phyloP scores from a whole-genome alignment of 2,113 vertebrate genomes.

The Pterocles orientalis region DNA sequence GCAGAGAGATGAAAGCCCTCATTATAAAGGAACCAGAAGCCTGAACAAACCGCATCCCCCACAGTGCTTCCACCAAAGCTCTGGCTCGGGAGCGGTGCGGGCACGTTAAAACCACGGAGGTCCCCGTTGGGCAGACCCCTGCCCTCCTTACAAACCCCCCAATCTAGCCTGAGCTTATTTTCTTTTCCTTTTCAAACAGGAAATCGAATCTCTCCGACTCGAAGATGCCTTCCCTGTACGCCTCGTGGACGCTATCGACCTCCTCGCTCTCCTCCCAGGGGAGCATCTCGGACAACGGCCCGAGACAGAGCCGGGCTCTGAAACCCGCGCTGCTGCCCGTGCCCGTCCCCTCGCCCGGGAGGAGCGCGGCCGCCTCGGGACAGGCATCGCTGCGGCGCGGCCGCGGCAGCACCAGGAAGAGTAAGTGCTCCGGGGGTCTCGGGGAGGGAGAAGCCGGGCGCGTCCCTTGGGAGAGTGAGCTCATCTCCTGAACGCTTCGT shows the following conservation, averaged over 20 bases:
- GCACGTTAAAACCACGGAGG: accelerated
- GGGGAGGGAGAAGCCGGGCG: neutral
- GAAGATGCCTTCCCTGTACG: conserved; percentile 66
- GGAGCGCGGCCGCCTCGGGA: neutral
- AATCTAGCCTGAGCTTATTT: neutral
- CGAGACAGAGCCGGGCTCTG: conserved; percentile 55
- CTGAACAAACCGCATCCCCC: neutral
- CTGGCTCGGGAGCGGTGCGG: neutral
- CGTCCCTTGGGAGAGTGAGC: too few species aligned
- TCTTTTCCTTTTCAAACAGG: conserved; percentile 24
- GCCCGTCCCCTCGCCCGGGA: conserved; percentile 32
- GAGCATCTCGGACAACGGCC: conserved; percentile 64
- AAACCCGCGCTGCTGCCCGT: conserved; percentile 71
- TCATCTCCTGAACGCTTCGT: neutral
- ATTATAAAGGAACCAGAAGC: neutral
- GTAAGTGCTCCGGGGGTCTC: conserved; percentile 54
- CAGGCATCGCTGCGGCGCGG: conserved; percentile 66
- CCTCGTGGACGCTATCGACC: conserved; percentile 76
- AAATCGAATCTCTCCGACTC: conserved; percentile 67
- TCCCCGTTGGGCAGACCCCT: neutral
- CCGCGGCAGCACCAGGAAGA: conserved; percentile 73
- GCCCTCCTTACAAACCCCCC: neutral
- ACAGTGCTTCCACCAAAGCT: neutral
- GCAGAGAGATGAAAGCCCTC: neutral
- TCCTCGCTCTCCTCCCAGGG: conserved; percentile 79